Evolutionary conservation across 1,140 invertebrate genomes (phyloP).

Genomic region (Drosophila repleta): DNA sequence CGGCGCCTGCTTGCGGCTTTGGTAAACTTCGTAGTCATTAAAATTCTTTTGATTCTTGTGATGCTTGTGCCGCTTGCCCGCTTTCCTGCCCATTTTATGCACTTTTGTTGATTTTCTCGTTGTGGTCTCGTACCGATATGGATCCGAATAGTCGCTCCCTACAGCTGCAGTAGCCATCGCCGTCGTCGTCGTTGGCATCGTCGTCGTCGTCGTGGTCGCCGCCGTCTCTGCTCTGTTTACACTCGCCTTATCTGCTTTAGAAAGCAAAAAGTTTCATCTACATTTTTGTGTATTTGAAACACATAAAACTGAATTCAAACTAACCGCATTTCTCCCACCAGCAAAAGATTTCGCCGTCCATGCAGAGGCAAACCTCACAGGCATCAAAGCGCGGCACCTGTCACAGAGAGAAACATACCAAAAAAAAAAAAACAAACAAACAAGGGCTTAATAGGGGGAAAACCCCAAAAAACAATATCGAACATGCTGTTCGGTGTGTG

Average conservation of each 20-base stretch:
- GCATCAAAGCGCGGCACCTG: slow-evolving; percentile 86
- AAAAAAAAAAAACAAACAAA: slow-evolving; percentile 3
- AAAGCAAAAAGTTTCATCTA: slow-evolving; percentile 62
- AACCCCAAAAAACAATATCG: slow-evolving; percentile 10
- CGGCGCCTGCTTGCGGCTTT: slow-evolving; percentile 63
- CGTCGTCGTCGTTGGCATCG: not conserved
- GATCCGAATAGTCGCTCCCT: slow-evolving; percentile 68
- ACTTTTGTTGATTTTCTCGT: slow-evolving; percentile 77
- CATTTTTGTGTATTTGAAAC: slow-evolving; percentile 46
- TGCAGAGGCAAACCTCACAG: slow-evolving; percentile 89
- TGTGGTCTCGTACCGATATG: slow-evolving; percentile 72
- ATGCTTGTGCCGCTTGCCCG: slow-evolving; percentile 75
- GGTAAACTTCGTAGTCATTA: slow-evolving; percentile 78
- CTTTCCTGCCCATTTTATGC: slow-evolving; percentile 68
- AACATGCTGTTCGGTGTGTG: slow-evolving; percentile 15
- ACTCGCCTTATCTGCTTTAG: slow-evolving; percentile 66
- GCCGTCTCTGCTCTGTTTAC: slow-evolving; percentile 46
- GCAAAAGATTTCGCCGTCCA: slow-evolving; percentile 90
- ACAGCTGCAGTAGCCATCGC: slow-evolving; percentile 4
- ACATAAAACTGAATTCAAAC: slow-evolving; percentile 53
- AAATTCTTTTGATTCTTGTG: slow-evolving; percentile 77
- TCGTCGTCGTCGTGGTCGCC: no score
- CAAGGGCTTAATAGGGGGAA: not conserved
- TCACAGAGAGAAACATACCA: slow-evolving; percentile 33
- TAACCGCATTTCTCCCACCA: slow-evolving; percentile 88